Evolutionary conservation across 2,888 invertebrate species (phyloP).

Genomic region (Ommatoiulus sabulosus): DNA sequence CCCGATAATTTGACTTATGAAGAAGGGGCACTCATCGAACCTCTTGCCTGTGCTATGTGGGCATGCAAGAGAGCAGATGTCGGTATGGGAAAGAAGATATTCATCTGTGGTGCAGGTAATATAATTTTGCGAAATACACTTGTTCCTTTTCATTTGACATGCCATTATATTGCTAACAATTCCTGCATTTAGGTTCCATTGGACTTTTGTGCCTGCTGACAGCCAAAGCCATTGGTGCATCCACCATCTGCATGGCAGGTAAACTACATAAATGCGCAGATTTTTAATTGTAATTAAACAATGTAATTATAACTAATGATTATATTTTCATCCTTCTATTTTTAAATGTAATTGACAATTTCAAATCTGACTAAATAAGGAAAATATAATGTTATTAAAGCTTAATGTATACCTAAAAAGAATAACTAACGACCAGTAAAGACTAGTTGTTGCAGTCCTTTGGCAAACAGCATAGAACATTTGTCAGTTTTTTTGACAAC

Average conservation of each 20-base stretch:
- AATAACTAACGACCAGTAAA: no score
- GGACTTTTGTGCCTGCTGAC: slow-evolving; percentile 66
- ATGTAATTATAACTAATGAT: no score
- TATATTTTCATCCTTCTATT: no score
- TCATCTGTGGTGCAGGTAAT: slow-evolving; percentile 83
- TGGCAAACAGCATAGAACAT: no score
- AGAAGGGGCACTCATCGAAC: slow-evolving; percentile 71
- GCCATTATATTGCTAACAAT: not conserved
- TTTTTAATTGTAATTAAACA: no score
- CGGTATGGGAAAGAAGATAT: slow-evolving; percentile 76
- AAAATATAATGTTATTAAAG: no score
- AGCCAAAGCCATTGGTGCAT: slow-evolving; percentile 67
- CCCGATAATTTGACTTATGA: slow-evolving; percentile 69
- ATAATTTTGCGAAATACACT: not conserved
- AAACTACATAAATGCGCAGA: not conserved
- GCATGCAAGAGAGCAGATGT: slow-evolving; percentile 69
- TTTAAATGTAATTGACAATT: no score
- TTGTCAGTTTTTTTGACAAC: not conserved
- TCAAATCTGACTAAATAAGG: no score
- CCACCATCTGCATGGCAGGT: slow-evolving; percentile 66
- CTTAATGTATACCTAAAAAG: no score
- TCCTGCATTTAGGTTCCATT: slow-evolving; percentile 65
- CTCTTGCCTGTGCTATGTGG: slow-evolving; percentile 70
- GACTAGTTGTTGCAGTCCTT: no score
- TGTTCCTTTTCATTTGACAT: not conserved